phyloP scores from a whole-genome alignment of 2,797 vertebrate species.

The Enteromius afrohamiltoni region DNA sequence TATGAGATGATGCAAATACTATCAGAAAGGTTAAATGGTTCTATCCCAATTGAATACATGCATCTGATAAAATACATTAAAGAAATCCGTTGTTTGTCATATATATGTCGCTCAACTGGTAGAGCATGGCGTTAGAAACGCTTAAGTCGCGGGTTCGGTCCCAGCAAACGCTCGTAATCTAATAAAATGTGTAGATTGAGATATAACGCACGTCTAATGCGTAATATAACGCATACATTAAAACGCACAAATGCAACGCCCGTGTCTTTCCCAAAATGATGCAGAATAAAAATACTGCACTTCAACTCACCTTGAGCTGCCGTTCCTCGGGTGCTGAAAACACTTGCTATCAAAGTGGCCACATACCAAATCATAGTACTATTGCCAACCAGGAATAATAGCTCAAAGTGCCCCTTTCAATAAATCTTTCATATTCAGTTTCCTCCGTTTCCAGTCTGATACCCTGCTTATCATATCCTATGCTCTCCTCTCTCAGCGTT shows the following conservation, averaged over 20 bases:
- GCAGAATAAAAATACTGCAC: conserved; percentile 76
- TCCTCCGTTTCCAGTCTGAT: conserved; percentile 74
- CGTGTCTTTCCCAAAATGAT: conserved; percentile 4
- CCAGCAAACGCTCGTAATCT: background rate
- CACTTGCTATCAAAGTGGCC: conserved; percentile 99
- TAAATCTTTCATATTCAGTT: conserved; percentile 81
- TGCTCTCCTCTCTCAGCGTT: conserved; percentile 76
- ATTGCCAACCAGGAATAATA: conserved; percentile 89
- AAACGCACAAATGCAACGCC: background rate
- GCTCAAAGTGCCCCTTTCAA: conserved; percentile 87
- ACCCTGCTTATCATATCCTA: conserved; percentile 79
- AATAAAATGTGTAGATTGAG: background rate
- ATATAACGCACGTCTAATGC: background rate
- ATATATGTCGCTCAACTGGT: background rate
- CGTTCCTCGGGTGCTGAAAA: conserved; percentile 93
- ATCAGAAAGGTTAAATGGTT: conserved; percentile 5
- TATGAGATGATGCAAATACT: conserved; percentile 5
- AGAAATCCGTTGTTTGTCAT: background rate
- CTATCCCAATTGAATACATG: background rate
- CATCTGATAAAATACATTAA: background rate
- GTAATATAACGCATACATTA: background rate
- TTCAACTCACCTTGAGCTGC: conserved; percentile 98
- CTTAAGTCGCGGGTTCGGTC: conserved; percentile 1
- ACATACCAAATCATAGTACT: conserved; percentile 99
- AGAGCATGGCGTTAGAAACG: background rate